A percentile compares a stretch with the other conserved stretches of the same genome.
phyloP scores from a whole-genome alignment of 2,888 invertebrate genomes.

The Ferdinandea cuprea region DNA sequence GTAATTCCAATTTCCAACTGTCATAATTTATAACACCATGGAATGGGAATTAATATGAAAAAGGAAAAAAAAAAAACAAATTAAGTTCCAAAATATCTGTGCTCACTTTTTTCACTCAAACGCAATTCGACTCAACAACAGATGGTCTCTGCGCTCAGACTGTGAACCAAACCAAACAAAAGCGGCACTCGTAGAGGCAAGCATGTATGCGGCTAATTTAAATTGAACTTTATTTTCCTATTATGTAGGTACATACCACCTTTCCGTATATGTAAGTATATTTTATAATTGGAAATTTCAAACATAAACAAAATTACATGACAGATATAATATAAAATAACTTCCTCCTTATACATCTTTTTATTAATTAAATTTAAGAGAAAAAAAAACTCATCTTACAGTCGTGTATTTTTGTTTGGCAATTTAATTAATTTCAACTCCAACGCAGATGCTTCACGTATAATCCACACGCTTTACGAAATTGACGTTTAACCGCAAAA shows the following conservation, averaged over 20 bases:
- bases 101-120: slow-evolving; percentile 70
- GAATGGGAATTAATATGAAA: not conserved
- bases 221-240: not conserved
- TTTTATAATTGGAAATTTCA: too few species aligned
- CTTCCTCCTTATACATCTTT: not conserved
- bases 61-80: slow-evolving; percentile 12
- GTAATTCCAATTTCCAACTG: slow-evolving; percentile 17
- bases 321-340: not conserved
- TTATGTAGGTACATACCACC: too few species aligned
- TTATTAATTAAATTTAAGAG: slow-evolving; percentile 30
- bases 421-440: slow-evolving; percentile 57
- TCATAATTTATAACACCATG: slow-evolving; percentile 32
- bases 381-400: slow-evolving; percentile 49
- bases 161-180: slow-evolving; percentile 31
- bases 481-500: slow-evolving; percentile 61
- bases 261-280: too few species aligned
- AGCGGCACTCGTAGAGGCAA: slow-evolving; percentile 20
- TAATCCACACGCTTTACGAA: slow-evolving; percentile 19
- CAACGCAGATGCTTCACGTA: slow-evolving; percentile 66
- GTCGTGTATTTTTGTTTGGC: slow-evolving; percentile 8
- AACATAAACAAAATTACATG: not conserved
- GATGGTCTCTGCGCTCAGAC: slow-evolving; percentile 48
- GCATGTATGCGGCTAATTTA: slow-evolving; percentile 16
- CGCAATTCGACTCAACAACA: slow-evolving; percentile 67
- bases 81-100: slow-evolving; percentile 41